A percentile compares a stretch with the other conserved stretches of the same genome.
These are phyloP conservation scores for Sciaenops ocellatus DNA, from an alignment of 2,797 vertebrate species.

Conservation along the genomic window DNA sequence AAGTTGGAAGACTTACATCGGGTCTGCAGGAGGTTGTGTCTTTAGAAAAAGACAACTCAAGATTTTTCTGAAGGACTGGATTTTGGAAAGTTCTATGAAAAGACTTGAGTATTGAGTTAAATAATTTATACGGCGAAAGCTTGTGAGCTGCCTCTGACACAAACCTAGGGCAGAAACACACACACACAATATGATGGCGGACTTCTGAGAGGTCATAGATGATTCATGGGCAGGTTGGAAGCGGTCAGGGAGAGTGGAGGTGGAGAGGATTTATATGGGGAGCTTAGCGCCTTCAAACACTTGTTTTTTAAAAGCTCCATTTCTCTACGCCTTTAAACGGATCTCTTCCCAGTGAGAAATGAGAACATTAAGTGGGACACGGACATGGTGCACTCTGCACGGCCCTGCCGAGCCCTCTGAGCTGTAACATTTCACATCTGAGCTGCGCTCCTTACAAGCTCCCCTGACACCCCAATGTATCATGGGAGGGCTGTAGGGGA, in stretches of 20 bases:
- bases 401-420: constrained; percentile 69
- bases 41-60: constrained; percentile 35
- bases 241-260: constrained; percentile 36
- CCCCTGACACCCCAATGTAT: constrained; percentile 76
- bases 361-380: constrained; percentile 77
- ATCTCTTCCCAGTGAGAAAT: constrained; percentile 75
- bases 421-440: constrained; percentile 77
- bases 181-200: constrained; percentile 27
- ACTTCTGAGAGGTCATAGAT: constrained; percentile 51
- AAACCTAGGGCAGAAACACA: constrained; percentile 1
- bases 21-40: constrained; percentile 43
- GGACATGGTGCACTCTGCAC: constrained; percentile 69
- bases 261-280: constrained; percentile 62
- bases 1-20: constrained; percentile 37
- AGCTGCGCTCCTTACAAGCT: constrained; percentile 73
- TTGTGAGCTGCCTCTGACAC: constrained; percentile 22
- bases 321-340: constrained; percentile 73
- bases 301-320: constrained; percentile 77
- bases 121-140: constrained; percentile 63
- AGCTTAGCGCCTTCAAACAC: constrained; percentile 67
- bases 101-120: constrained; percentile 53
- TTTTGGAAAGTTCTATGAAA: constrained; percentile 46
- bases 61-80: constrained; percentile 31
- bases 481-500: constrained; percentile 72
- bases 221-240: constrained; percentile 59